Evolutionary conservation across 2,888 invertebrate genomes (phyloP).

Genomic region (Metopia argyrocephala): DNA sequence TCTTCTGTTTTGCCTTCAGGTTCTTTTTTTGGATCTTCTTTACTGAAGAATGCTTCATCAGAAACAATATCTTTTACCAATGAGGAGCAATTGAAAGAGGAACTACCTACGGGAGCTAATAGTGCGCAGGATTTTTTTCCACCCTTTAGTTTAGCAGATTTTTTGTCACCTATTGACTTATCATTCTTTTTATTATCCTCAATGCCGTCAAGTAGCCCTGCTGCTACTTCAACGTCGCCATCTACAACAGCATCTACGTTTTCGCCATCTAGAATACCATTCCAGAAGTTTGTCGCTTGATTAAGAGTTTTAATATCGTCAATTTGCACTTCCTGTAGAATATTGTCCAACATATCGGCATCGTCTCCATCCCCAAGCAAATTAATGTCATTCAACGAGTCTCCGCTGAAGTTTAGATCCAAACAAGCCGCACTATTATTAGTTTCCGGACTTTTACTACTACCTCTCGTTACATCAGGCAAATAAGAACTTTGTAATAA

Average conservation of each 20-base stretch:
- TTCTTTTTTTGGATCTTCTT: slow-evolving; percentile 58
- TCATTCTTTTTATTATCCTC: slow-evolving; percentile 69
- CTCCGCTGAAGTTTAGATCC: slow-evolving; percentile 77
- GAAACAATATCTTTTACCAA: slow-evolving; percentile 61
- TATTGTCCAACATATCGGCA: slow-evolving; percentile 78
- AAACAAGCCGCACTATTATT: slow-evolving; percentile 72
- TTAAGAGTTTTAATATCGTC: slow-evolving; percentile 78
- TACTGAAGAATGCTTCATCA: slow-evolving; percentile 74
- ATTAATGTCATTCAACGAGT: slow-evolving; percentile 77
- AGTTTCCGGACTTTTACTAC: slow-evolving; percentile 71
- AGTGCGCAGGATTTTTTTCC: slow-evolving; percentile 55
- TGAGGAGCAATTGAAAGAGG: slow-evolving; percentile 50
- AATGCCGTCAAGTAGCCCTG: slow-evolving; percentile 74
- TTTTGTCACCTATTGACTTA: slow-evolving; percentile 62
- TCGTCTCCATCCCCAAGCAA: slow-evolving; percentile 77
- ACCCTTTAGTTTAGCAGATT: slow-evolving; percentile 48
- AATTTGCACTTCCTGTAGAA: slow-evolving; percentile 78
- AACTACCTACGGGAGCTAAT: slow-evolving; percentile 60
- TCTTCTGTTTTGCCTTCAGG: slow-evolving; percentile 23
- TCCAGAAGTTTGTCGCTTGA: slow-evolving; percentile 78
- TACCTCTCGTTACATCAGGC: slow-evolving; percentile 69
- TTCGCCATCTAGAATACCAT: slow-evolving; percentile 78
- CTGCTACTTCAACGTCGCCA: slow-evolving; percentile 72
- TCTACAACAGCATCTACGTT: slow-evolving; percentile 71
- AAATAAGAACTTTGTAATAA: slow-evolving; percentile 72